These are phyloP conservation scores for Acestrorhynchus altus DNA, from an alignment of 2,797 vertebrate genomes.

Conservation along the genomic window DNA sequence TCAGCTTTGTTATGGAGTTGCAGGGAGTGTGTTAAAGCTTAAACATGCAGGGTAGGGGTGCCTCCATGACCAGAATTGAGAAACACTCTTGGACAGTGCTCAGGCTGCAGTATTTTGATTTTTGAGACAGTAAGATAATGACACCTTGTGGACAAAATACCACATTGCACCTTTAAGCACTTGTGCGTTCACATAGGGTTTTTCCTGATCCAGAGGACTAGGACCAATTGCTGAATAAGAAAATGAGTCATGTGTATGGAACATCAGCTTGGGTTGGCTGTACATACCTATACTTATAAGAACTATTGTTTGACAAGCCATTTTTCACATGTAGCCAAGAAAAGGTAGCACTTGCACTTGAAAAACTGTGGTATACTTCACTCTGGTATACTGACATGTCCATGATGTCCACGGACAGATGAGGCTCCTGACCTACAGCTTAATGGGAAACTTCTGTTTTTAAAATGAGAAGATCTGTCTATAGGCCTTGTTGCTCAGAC, in stretches of 20 bases:
- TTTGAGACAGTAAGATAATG: conserved; percentile 16
- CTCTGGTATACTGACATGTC: not conserved
- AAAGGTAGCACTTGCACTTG: not conserved
- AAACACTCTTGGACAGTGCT: no score
- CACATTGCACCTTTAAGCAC: conserved; percentile 10
- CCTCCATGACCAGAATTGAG: no score
- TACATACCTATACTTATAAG: no score
- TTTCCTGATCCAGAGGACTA: not conserved
- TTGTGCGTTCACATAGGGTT: not conserved
- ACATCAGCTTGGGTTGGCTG: not conserved
- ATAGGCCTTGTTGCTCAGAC: no score
- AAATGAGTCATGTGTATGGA: not conserved
- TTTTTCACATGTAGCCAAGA: not conserved
- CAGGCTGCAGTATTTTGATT: not conserved
- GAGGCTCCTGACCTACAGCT: not conserved
- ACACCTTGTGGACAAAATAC: conserved; percentile 41
- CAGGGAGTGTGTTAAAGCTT: no score
- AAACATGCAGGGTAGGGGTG: no score
- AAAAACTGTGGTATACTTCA: not conserved
- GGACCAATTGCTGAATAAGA: not conserved
- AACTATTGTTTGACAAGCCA: not conserved
- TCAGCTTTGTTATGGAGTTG: no score
- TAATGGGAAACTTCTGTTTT: not conserved
- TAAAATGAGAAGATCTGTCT: no score
- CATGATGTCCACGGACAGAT: not conserved